These are phyloP conservation scores for Centropus unirufus DNA, from an alignment of 2,113 vertebrate species.

Conservation along the genomic window DNA sequence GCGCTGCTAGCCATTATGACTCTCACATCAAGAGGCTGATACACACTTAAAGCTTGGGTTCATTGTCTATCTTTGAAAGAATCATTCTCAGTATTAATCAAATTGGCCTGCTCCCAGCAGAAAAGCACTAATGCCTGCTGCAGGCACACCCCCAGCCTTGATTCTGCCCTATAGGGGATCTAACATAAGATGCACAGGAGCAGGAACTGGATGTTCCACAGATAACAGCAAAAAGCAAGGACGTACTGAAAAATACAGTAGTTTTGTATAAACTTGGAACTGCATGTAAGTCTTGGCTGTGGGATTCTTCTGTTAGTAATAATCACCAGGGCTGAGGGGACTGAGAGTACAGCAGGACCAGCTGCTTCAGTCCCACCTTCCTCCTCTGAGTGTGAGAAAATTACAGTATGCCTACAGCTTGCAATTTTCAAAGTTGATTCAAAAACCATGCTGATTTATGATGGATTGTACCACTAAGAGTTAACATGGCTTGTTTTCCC, in stretches of 20 bases:
- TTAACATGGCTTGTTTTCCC: background rate
- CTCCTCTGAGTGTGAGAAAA: background rate
- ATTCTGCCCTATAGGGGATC: background rate
- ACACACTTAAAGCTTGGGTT: background rate
- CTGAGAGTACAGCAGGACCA: background rate
- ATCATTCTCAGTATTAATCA: conserved; percentile 28
- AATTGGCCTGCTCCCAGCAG: conserved; percentile 13
- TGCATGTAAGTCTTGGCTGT: background rate
- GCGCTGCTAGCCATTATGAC: background rate
- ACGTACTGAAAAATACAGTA: background rate
- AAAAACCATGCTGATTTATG: background rate
- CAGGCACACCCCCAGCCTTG: background rate
- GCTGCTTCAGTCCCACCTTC: background rate
- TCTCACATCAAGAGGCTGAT: conserved; percentile 15
- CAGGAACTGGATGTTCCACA: background rate
- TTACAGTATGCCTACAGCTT: background rate
- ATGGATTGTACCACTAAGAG: background rate
- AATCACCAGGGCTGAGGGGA: background rate
- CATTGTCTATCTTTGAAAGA: conserved; percentile 19
- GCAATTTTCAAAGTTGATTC: background rate
- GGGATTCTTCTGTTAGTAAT: background rate
- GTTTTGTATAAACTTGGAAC: background rate
- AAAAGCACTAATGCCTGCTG: background rate
- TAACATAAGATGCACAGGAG: background rate
- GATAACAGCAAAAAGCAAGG: background rate